Evolutionary conservation across 2,113 vertebrate genomes (phyloP).

Genomic region (Alaudala cheleensis): DNA sequence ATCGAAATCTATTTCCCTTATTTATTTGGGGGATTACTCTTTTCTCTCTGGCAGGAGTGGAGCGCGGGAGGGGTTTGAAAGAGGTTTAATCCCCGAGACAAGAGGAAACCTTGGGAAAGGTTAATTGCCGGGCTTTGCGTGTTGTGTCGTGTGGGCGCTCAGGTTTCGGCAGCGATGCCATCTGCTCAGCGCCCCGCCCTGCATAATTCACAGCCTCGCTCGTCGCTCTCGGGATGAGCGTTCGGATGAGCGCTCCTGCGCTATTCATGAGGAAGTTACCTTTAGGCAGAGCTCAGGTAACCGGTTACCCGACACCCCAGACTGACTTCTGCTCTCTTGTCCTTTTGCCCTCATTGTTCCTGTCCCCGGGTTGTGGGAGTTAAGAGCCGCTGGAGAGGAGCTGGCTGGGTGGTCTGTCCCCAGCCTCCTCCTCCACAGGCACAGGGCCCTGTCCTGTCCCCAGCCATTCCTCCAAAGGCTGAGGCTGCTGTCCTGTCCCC

Average conservation of each 20-base stretch:
- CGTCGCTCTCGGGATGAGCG: neutral
- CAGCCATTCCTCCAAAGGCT: neutral
- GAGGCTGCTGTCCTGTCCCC: neutral
- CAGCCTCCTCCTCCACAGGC: neutral
- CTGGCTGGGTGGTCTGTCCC: conserved; percentile 30
- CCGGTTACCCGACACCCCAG: conserved; percentile 56
- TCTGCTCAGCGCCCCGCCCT: conserved; percentile 56
- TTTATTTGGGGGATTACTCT: conserved; percentile 43
- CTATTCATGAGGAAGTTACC: conserved; percentile 73
- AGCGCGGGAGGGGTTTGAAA: neutral
- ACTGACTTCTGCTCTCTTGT: conserved; percentile 54
- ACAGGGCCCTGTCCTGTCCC: neutral
- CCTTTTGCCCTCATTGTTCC: conserved; percentile 65
- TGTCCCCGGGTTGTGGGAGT: neutral
- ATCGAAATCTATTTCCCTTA: neutral
- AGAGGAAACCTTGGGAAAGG: conserved; percentile 58
- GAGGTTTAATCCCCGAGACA: conserved; percentile 56
- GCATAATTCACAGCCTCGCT: conserved; percentile 72
- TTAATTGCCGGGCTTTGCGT: conserved; percentile 66
- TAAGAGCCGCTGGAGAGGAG: neutral
- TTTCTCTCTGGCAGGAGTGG: conserved; percentile 3
- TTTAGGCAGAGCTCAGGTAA: conserved; percentile 68
- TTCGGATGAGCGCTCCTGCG: neutral
- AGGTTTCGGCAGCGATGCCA: conserved; percentile 63
- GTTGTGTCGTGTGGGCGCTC: conserved; percentile 35